Evolutionary conservation across 2,888 invertebrate genomes (phyloP).

Genomic region (Apamea anceps): DNA sequence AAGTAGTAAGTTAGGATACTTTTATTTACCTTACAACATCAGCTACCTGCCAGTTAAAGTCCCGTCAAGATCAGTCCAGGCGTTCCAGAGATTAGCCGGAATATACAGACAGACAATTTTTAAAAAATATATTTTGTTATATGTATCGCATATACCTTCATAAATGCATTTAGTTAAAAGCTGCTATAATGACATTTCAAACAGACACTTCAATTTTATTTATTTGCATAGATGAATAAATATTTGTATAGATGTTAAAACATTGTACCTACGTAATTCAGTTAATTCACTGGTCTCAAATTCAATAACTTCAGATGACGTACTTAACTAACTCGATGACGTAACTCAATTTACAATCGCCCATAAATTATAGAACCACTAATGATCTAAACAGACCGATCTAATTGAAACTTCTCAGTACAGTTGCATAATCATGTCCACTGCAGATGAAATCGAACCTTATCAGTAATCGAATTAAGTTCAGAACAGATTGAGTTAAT

Average conservation of each 20-base stretch:
- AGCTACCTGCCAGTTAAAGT: too few relatives aligned
- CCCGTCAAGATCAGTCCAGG: too few relatives aligned
- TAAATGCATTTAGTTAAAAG: too few relatives aligned
- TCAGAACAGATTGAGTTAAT: slow-evolving; percentile 2
- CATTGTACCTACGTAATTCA: background rate
- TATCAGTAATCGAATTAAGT: accelerated
- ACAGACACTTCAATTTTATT: too few relatives aligned
- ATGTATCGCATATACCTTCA: too few relatives aligned
- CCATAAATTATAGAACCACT: slow-evolving; percentile 49
- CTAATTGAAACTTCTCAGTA: slow-evolving; percentile 56
- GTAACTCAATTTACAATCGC: slow-evolving; percentile 28
- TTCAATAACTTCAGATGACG: background rate
- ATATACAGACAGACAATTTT: too few relatives aligned
- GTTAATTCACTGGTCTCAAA: background rate
- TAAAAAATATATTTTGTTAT: too few relatives aligned
- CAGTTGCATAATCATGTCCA: slow-evolving; percentile 27
- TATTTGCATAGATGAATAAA: too few relatives aligned
- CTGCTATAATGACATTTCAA: too few relatives aligned
- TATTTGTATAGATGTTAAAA: background rate
- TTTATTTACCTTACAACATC: too few relatives aligned
- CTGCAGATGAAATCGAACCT: slow-evolving; percentile 29
- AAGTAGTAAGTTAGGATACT: too few relatives aligned
- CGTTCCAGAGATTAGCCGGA: too few relatives aligned
- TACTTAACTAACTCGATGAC: slow-evolving; percentile 9
- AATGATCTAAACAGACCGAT: slow-evolving; percentile 49